These are phyloP conservation scores for Neodiprion virginianus DNA, from an alignment of 1,140 invertebrate species.

Conservation along the genomic window DNA sequence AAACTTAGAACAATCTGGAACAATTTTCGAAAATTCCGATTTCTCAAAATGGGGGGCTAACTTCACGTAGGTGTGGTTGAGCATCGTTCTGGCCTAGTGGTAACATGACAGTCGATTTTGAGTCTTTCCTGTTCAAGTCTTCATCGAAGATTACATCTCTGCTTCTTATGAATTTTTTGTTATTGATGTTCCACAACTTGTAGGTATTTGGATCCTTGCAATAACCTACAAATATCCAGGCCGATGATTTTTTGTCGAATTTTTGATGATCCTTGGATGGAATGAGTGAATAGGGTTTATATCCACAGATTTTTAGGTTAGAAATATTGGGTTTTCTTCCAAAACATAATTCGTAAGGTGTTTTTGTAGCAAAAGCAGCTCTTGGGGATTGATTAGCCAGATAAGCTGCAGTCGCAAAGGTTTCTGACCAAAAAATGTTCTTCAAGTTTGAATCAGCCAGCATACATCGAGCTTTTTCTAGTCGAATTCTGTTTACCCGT, in stretches of 20 bases:
- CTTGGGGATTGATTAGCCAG: not conserved
- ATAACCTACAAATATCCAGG: not conserved
- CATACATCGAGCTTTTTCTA: slow-evolving; percentile 35
- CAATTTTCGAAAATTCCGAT: too few relatives aligned
- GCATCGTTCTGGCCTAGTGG: not conserved
- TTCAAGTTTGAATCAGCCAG: slow-evolving; percentile 42
- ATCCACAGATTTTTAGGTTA: slow-evolving; percentile 22
- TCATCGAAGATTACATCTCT: slow-evolving; percentile 24
- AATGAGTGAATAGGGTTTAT: not conserved
- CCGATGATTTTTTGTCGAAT: not conserved
- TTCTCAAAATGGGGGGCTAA: too few relatives aligned
- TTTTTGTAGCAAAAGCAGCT: slow-evolving; percentile 12
- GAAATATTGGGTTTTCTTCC: slow-evolving; percentile 28
- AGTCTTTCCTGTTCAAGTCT: not conserved
- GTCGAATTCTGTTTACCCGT: slow-evolving; percentile 13
- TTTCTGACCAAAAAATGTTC: not conserved
- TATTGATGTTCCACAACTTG: slow-evolving; percentile 38
- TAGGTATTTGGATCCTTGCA: slow-evolving; percentile 43
- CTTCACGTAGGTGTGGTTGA: too few relatives aligned
- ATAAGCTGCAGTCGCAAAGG: not conserved
- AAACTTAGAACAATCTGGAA: too few relatives aligned
- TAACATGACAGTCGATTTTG: not conserved
- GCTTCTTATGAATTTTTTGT: slow-evolving; percentile 35
- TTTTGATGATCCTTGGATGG: not conserved
- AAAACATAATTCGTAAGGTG: slow-evolving; percentile 24